A percentile compares a stretch with the other conserved stretches of the same genome.
These are phyloP conservation scores for Hemitrygon akajei DNA, from an alignment of 2,797 vertebrate species.

Conservation along the genomic window DNA sequence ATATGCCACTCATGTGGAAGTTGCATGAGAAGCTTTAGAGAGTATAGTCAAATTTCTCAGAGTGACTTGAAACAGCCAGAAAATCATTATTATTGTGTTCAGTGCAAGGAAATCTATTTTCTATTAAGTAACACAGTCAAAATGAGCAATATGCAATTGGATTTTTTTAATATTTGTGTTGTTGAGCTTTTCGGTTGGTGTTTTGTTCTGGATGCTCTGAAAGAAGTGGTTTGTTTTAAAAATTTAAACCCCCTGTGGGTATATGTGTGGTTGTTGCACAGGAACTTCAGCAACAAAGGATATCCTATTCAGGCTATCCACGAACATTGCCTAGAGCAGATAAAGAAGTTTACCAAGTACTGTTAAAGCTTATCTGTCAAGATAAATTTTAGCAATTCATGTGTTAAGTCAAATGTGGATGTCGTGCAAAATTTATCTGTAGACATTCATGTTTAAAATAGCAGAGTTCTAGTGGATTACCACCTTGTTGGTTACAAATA, in stretches of 20 bases:
- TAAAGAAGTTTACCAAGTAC: not conserved
- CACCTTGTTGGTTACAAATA: not conserved
- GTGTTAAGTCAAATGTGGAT: not conserved
- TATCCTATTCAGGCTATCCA: not conserved
- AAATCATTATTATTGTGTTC: too few relatives aligned
- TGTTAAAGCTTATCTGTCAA: not conserved
- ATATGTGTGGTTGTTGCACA: conserved; percentile 10
- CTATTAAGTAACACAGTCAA: too few relatives aligned
- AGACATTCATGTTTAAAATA: not conserved
- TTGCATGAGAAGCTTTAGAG: too few relatives aligned
- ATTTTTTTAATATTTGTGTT: not conserved
- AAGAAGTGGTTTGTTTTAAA: not conserved
- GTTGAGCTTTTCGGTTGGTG: not conserved
- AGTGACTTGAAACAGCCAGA: too few relatives aligned
- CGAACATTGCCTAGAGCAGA: not conserved
- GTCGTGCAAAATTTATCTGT: too few relatives aligned
- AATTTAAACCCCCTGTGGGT: not conserved
- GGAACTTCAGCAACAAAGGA: conserved; percentile 12
- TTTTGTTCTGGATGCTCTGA: not conserved
- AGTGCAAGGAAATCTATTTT: too few relatives aligned
- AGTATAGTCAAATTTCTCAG: too few relatives aligned
- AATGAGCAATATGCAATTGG: too few relatives aligned
- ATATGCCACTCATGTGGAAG: too few relatives aligned
- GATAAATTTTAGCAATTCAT: not conserved
- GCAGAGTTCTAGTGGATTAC: not conserved